These are phyloP conservation scores for Tinea semifulvella DNA, from an alignment of 2,888 invertebrate species.

Conservation along the genomic window DNA sequence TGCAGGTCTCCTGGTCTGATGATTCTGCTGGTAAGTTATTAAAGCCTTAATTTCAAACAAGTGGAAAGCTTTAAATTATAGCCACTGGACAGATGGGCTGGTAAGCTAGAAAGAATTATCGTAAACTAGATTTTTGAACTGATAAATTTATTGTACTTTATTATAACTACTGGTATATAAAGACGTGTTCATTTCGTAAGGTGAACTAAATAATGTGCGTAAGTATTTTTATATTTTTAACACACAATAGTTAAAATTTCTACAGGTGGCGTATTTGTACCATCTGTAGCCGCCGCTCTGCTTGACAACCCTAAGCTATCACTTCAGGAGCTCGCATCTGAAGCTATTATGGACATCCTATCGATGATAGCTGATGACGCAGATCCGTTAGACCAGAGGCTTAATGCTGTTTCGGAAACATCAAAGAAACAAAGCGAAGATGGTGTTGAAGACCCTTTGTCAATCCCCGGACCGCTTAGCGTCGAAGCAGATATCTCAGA, in stretches of 20 bases:
- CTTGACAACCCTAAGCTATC: conserved; percentile 59
- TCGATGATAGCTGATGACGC: conserved; percentile 65
- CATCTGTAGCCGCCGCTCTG: conserved; percentile 62
- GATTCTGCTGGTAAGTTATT: conserved; percentile 60
- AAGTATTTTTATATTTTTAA: no score
- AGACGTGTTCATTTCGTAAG: no score
- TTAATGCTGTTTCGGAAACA: conserved; percentile 46
- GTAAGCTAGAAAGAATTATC: no score
- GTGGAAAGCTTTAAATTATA: not conserved
- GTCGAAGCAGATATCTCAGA: conserved; percentile 39
- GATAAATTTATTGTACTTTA: no score
- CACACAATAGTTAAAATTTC: no score
- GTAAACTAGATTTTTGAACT: no score
- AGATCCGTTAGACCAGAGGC: conserved; percentile 65
- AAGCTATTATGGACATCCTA: conserved; percentile 73
- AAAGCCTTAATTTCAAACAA: not conserved
- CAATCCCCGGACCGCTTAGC: conserved; percentile 37
- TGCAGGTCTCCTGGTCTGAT: conserved; percentile 77
- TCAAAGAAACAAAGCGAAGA: conserved; percentile 56
- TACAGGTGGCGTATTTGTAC: conserved; percentile 64
- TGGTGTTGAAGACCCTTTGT: conserved; percentile 42
- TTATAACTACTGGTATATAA: no score
- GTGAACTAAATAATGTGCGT: no score
- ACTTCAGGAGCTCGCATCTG: conserved; percentile 67
- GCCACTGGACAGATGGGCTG: no score